Evolutionary conservation across 2,797 vertebrate species (phyloP).

Genomic region (Rachycentron canadum): DNA sequence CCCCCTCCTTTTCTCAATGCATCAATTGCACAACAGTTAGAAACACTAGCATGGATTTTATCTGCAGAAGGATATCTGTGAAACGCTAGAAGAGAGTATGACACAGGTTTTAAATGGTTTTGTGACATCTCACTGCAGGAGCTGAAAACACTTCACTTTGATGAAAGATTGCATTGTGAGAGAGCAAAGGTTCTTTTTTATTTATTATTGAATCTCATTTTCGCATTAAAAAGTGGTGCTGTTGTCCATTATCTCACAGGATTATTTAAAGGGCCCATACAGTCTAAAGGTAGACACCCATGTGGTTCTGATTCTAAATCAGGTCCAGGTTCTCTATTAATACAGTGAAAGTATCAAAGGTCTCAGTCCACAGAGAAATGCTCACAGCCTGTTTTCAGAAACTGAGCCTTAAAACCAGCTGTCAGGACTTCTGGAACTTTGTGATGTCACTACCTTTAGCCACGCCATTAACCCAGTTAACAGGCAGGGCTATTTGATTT

Average conservation of each 20-base stretch:
- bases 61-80: conserved; percentile 16
- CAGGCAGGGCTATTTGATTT: too few relatives aligned
- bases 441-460: too few relatives aligned
- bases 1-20: neutral
- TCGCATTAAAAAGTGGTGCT: neutral
- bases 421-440: too few relatives aligned
- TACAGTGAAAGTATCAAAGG: too few relatives aligned
- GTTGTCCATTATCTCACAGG: neutral
- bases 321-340: too few relatives aligned
- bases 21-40: conserved; percentile 33
- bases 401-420: too few relatives aligned
- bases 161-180: conserved; percentile 4
- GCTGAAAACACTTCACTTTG: conserved; percentile 2
- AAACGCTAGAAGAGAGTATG: conserved; percentile 1
- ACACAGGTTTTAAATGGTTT: conserved; percentile 17
- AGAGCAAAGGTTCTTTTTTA: neutral
- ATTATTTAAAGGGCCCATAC: neutral
- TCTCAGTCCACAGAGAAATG: too few relatives aligned
- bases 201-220: neutral
- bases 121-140: neutral
- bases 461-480: too few relatives aligned
- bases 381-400: too few relatives aligned
- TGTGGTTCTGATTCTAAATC: too few relatives aligned
- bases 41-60: conserved; percentile 20
- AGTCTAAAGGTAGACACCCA: too few relatives aligned